A percentile compares a stretch with the other conserved stretches of the same genome.
phyloP scores from a whole-genome alignment of 1,140 invertebrate species.

The Drosophila saltans region DNA sequence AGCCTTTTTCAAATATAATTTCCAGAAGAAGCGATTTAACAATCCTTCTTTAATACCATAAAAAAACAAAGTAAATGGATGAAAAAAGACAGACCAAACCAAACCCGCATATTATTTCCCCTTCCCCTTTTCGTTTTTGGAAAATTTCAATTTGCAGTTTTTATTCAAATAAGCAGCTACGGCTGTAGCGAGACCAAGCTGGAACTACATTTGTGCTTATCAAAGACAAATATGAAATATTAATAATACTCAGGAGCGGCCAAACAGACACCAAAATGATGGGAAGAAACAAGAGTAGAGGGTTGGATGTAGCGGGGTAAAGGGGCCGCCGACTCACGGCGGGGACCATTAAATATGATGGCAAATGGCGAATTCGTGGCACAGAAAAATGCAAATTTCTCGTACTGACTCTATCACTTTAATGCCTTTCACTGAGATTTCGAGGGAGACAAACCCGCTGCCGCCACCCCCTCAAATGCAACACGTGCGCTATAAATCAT shows the following conservation, averaged over 20 bases:
- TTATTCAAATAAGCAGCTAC: constrained; percentile 42
- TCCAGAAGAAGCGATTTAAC: neutral
- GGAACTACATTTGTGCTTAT: constrained; percentile 57
- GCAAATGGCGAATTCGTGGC: constrained; percentile 47
- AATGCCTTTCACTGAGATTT: constrained; percentile 79
- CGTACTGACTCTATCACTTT: constrained; percentile 71
- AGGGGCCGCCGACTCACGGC: constrained; percentile 2
- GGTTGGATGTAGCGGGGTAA: neutral
- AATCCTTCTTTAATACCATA: neutral
- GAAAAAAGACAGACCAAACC: neutral
- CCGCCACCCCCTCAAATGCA: constrained; percentile 48
- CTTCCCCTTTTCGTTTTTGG: constrained; percentile 13
- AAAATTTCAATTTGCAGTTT: constrained; percentile 49
- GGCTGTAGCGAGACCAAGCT: neutral
- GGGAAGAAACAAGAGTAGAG: neutral
- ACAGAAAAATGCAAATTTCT: constrained; percentile 76
- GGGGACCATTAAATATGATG: constrained; percentile 54
- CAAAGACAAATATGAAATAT: constrained; percentile 79
- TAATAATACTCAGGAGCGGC: constrained; percentile 61
- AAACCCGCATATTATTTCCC: constrained; percentile 6
- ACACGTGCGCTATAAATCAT: constrained; percentile 79
- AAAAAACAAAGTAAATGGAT: neutral
- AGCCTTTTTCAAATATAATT: neutral
- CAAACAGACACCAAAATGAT: constrained; percentile 18
- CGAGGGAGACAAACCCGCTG: neutral